Evolutionary conservation across 2,888 invertebrate genomes (phyloP), one percentile per base, ranked within the genome.

Genomic region (Caenorhabditis sinica): DNA sequence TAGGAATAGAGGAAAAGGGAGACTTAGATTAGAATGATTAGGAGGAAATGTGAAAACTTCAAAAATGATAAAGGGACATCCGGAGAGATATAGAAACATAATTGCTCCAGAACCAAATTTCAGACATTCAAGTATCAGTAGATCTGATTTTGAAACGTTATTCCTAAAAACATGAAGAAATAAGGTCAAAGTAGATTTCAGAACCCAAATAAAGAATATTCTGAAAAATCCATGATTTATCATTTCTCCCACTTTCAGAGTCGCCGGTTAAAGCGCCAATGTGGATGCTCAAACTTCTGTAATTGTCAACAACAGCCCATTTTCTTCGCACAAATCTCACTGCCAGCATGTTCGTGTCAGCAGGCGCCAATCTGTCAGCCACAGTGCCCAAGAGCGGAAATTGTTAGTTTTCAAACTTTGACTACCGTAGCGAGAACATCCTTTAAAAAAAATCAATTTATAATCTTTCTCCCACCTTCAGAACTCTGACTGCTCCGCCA

Each of bases 221-320:
- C 33, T 51, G 2, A 25, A 63, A 15, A 25, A 58, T 6, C n/a
- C 8, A 25, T 36, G 15, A 63, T 28, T 28, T 28, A 1, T 17
- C 11, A 51, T 1, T 36, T 2, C 33, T 30, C 25, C 15, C 8
- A n/a, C 28, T 69, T 68, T 25, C 75, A 88, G 88, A 82, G 81
- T 25, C 79, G 83, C 28, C 85, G 88, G 40, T 51, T 85, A 28
- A 88, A 88, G 74, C 82, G 86, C 25, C 82, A 88, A 63, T 88
- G 88, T 63, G 88, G 88, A 20, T 88, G 88, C 65, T 84, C 88
- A 20, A 80, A 86, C 43, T 88, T 85, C 68, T 88, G 88, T 69
- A 88, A 88, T 36, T 88, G 88, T 63, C 85, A 87, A 23, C 87
- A 85, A 68, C 87, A 84, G 30, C 73, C 66, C 15, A 72, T 69